These are phyloP conservation scores for Spinibarbus caldwelli DNA, from an alignment of 2,797 vertebrate genomes.

Conservation along the genomic window DNA sequence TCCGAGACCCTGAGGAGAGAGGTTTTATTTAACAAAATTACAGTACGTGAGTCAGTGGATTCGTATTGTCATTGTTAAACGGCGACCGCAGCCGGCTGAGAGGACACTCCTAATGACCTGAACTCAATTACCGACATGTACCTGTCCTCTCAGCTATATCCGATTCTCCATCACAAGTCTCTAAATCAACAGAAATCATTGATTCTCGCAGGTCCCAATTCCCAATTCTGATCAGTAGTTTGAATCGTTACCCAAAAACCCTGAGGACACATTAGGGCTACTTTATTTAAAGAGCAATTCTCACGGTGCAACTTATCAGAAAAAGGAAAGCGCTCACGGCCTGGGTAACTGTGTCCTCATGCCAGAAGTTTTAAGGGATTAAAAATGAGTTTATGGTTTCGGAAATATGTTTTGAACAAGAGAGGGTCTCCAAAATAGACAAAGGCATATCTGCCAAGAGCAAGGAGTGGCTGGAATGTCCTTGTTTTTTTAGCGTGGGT, in stretches of 20 bases:
- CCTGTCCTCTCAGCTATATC: neutral
- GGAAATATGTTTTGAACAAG: constrained; percentile 56
- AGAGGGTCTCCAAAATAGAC: constrained; percentile 55
- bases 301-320: constrained; percentile 7
- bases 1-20: constrained; percentile 14
- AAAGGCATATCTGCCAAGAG: constrained; percentile 64
- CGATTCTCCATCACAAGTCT: neutral
- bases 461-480: constrained; percentile 70
- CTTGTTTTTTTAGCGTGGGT: constrained; percentile 65
- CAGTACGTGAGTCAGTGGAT: constrained; percentile 1
- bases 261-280: neutral
- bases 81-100: neutral
- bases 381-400: constrained; percentile 48
- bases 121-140: constrained; percentile 4
- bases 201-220: constrained; percentile 16
- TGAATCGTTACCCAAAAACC: neutral
- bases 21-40: constrained; percentile 17
- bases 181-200: constrained; percentile 24
- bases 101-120: neutral
- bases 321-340: neutral
- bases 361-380: constrained; percentile 28
- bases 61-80: constrained; percentile 6
- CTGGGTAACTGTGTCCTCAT: constrained; percentile 5
- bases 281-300: constrained; percentile 31
- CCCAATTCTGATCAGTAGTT: constrained; percentile 31